Base-by-base conservation (phyloP, 2,113 vertebrate species). In the Gallinago undulata region DNA sequence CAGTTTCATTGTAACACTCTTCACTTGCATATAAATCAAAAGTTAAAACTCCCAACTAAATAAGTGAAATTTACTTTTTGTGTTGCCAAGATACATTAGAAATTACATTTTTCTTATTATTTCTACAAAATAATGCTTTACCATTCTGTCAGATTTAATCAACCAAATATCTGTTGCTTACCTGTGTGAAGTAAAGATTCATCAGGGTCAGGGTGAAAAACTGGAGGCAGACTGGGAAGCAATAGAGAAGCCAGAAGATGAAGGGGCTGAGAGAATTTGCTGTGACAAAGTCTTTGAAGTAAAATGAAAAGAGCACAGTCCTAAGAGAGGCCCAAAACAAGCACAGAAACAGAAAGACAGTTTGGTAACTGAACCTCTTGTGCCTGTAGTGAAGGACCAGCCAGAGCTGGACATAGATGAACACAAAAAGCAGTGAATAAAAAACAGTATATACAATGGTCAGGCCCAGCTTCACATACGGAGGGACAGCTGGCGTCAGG, bases 151-250 rank as follows among this genome's bases (percentile, higher is more conserved):
- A 82, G 21, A 91, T 73, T 92, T 90, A 94, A 94, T 92, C 35
- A 67, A 78, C 9, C 35, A 83, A 89, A 62, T 79, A 92, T 51
- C 51, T 89, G 18, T 94, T 94, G 83, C 98, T 98, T 98, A 99
- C 99, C 99, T 99, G 99, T 51, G 98, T 98, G 94, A 99, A 99
- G 97, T 99, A 99, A 24, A 99, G 98, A 97, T 99, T 99, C 99
- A 99, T 99, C 95, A 99, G 98, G 81, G 99, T 98, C 96, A 99
- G 98, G 0, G 99, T 99, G 98, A 99, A 99, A 98, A 99, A 99
- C 98, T 99, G 99, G 57, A 99, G 98, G 97, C 99, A 99, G 82
- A 99, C 99, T 6, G 99, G 99, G 94, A 98, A 98, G 97, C 99
- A 99, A 97, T 99, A 99, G 73, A 99, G 99, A 93, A 99, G 98